These are phyloP conservation scores for Leucosticte australis DNA, from an alignment of 2,113 vertebrate species.

Conservation along the genomic window DNA sequence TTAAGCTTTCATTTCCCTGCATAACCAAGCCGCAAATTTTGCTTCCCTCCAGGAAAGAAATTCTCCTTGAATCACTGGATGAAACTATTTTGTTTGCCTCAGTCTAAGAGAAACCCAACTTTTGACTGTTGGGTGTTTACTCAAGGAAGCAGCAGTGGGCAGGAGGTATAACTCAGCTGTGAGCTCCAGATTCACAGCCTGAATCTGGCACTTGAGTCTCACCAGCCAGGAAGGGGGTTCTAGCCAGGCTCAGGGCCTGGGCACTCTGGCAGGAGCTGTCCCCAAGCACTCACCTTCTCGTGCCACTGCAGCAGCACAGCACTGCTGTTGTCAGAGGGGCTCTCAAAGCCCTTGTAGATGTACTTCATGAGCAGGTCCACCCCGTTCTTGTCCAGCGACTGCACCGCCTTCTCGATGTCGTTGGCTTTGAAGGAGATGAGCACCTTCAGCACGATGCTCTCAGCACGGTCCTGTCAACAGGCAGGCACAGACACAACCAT, in stretches of 20 bases:
- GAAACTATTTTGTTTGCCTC: background rate
- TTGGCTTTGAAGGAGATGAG: conserved; percentile 95
- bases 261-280: background rate
- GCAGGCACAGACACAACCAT: background rate
- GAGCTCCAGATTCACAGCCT: background rate
- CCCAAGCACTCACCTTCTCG: conserved; percentile 82
- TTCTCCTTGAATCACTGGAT: background rate
- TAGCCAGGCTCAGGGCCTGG: background rate
- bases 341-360: conserved; percentile 99
- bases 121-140: background rate
- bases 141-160: background rate
- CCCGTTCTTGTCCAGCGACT: conserved; percentile 90
- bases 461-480: conserved; percentile 87
- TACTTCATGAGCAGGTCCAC: conserved; percentile 99
- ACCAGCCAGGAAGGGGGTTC: background rate
- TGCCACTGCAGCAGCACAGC: conserved; percentile 96
- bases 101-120: background rate
- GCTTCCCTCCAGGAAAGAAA: background rate
- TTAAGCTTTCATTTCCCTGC: background rate
- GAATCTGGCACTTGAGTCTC: background rate
- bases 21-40: background rate
- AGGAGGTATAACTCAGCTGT: background rate
- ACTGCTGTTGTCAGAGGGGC: conserved; percentile 96
- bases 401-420: conserved; percentile 95
- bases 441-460: conserved; percentile 93